Base-by-base conservation (phyloP, 2,888 invertebrate species). In the Lycia hirtaria region DNA sequence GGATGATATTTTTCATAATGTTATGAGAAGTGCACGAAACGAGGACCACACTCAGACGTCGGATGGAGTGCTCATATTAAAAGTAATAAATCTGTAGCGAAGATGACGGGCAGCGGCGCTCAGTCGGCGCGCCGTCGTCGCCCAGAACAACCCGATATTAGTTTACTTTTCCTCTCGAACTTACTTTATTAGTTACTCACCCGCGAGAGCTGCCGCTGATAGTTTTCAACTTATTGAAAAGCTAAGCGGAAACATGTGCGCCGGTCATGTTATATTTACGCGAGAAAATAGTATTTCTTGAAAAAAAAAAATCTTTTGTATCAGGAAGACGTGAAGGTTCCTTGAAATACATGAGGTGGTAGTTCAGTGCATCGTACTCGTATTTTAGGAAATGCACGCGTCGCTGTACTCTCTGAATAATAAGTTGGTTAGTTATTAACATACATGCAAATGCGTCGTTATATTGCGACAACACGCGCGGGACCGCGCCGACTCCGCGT, bases 151-250 rank as follows among this genome's bases (percentile, higher is more conserved):
- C 73, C 86, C 87, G 92, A 91, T 92, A 92, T 92, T 92, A 92
- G 92, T 92, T 92, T 92, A 91, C 92, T 92, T 92, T 91, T 88
- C 85, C 87, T 86, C 90, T 90, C 83, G 80, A 91, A 90, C 87
- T 92, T 89, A 88, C 86, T 88, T 89, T 91, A 92, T 90, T 90
- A 90, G 87, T 87, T 90, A 89, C 81, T 86, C 77, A 83, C 70
- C 83, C 82, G 79, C 77, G 76, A 81, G 80, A 83, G 81, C 81
- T 80, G 81, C 78, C 80, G 74, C 75, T 82, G 83, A 87, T 88
- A 89, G 84, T 88, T 88, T 84, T 80, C 84, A 82, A 86, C 81
- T 86, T 90, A 91, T 90, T 86, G 83, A 85, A 80, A 83, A 85
- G 79, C 73, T 74, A 81, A 79, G 76, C 78, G 77, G 76, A 75